Base-by-base conservation (phyloP, 2,888 invertebrate species). In the Rhaphigaster nebulosa region DNA sequence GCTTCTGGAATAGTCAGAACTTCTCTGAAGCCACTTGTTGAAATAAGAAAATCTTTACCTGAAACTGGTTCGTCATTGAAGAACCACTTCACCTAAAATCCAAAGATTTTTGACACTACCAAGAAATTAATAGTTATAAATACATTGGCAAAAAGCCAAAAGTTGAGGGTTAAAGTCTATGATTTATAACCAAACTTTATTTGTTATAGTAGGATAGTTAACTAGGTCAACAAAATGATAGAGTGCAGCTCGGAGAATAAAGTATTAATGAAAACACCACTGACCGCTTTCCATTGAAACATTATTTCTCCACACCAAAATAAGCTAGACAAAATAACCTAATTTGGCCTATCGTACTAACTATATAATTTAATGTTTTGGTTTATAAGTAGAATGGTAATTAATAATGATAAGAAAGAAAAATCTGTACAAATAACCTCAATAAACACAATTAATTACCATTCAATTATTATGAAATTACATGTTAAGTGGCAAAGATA, bases 61-160 rank as follows among this genome's bases (percentile, higher is more conserved):
- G 95, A 95, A 52, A 97, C 96, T 13, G 96, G 95, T 92, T 95
- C 95, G 90, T 96, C 96, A 93, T 97, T 97, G 93, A 96, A 96
- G 90, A 95, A 94, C 97, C 97, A 97, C 92, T 95, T 94, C 84
- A 95, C 94, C 95, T 95, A 93, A 45, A 90, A 91, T 38, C 20
- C 18, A 76, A 76, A 38, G 6, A 38, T 38, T 8, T 34, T 76
- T 18, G 20, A 38, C 23, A 76, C 4, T 20, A 38, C 6, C 70
- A 34, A 38, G 70, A 76, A 38, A 38, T 34, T 23, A 38, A 8
- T 23, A 76, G 8, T 38, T 38, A 60, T 38, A 76, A 76, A 65
- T 65, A 65, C 20, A 38, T 38, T 76, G 34, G 70, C 38, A 6
- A 38, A 20, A 76, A 76, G 70, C 29, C 70, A 38, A 34, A 18